Evolutionary conservation across 1,140 invertebrate genomes (phyloP).

Genomic region (Bombus ignitus): DNA sequence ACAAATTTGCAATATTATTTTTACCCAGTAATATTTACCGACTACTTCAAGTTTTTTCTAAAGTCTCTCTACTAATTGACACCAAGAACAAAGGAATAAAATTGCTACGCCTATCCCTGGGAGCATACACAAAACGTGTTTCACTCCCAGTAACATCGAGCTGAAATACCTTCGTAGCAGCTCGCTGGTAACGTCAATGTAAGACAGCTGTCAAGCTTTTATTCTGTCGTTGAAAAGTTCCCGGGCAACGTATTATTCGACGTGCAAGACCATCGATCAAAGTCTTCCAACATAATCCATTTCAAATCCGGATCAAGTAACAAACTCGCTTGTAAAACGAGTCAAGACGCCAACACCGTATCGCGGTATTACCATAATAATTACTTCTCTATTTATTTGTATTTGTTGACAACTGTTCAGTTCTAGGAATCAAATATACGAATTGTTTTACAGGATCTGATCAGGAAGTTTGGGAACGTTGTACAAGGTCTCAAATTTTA

Average conservation of each 20-base stretch:
- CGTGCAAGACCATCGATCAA: constrained; percentile 32
- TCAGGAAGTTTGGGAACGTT: not conserved
- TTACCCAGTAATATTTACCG: not conserved
- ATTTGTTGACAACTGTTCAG: not conserved
- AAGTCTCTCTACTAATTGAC: not conserved
- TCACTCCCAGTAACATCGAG: not conserved
- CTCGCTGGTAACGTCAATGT: not conserved
- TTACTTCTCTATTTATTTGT: not conserved
- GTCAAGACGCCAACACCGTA: constrained; percentile 1
- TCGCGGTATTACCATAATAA: not conserved
- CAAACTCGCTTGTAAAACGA: constrained; percentile 18
- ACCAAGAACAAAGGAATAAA: not conserved
- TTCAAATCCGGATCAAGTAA: constrained; percentile 28
- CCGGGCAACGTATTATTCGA: constrained; percentile 4
- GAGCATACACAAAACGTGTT: not conserved
- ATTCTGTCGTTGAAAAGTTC: constrained; percentile 14
- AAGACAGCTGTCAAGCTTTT: not conserved
- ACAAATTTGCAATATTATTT: not conserved
- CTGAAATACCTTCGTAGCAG: not conserved
- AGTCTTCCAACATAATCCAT: constrained; percentile 13
- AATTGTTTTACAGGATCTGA: not conserved
- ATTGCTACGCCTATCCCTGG: not conserved
- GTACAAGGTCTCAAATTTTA: no score
- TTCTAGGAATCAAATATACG: not conserved
- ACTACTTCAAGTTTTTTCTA: not conserved